phyloP scores from a whole-genome alignment of 2,113 vertebrate genomes.

The Peromyscus maniculatus region DNA sequence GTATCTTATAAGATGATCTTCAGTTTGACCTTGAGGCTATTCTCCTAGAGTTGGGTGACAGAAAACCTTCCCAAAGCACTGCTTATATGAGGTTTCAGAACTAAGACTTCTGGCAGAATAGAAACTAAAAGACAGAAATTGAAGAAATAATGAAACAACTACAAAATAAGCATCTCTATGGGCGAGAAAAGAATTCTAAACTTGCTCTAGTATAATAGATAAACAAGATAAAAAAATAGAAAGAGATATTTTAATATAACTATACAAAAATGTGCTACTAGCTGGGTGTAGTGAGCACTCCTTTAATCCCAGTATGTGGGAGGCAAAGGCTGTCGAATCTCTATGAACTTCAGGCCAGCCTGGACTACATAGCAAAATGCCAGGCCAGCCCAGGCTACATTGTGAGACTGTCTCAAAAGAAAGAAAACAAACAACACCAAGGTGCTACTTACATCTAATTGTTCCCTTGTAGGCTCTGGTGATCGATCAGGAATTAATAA shows the following conservation, averaged over 20 bases:
- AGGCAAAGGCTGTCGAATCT: neutral
- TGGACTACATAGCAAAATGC: neutral
- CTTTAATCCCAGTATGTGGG: neutral
- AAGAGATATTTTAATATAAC: slow-evolving; percentile 24
- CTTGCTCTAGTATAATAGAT: slow-evolving; percentile 23
- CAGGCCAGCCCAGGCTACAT: neutral
- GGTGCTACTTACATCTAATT: slow-evolving; percentile 93
- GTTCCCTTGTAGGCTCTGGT: slow-evolving; percentile 96
- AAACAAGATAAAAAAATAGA: slow-evolving; percentile 52
- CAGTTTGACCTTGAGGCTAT: neutral
- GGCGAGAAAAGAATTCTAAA: slow-evolving; percentile 44
- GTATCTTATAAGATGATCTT: neutral
- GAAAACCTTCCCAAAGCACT: slow-evolving; percentile 16
- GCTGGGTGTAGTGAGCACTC: neutral
- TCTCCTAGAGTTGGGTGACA: neutral
- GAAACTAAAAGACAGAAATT: slow-evolving; percentile 56
- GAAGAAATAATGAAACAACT: slow-evolving; percentile 18
- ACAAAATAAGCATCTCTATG: neutral
- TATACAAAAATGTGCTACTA: slow-evolving; percentile 83
- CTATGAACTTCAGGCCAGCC: neutral
- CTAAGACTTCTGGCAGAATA: neutral
- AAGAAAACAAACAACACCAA: neutral
- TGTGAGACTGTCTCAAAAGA: neutral
- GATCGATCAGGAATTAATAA: slow-evolving; percentile 94
- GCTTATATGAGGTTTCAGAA: slow-evolving; percentile 8